Conservation (phyloP, 30 jellyfish, hydroid and myxozoan species). For the Turritopsis rubra region DNA sequence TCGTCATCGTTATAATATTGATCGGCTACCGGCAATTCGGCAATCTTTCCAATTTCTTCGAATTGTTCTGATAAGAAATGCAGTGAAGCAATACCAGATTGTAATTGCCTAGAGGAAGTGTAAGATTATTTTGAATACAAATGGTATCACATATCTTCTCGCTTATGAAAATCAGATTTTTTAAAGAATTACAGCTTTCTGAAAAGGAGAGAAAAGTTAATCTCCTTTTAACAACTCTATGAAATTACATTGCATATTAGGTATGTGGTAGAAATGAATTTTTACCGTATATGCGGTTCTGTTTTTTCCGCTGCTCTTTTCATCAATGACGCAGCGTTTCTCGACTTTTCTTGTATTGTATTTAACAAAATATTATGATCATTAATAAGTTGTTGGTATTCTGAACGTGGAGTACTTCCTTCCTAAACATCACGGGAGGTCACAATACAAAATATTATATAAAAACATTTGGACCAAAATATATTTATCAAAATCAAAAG, state of each 20-base stretch:
- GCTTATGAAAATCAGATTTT: too few relatives aligned
- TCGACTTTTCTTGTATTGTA: conserved; percentile 54
- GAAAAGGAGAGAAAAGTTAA: too few relatives aligned
- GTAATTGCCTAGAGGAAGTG: conserved; percentile 31
- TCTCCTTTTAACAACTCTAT: too few relatives aligned
- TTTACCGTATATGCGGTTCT: conserved; percentile 67
- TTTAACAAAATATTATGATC: conserved; percentile 42
- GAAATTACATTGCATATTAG: too few relatives aligned
- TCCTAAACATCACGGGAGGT: conserved; percentile 37
- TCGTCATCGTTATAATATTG: neutral
- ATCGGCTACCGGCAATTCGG: conserved; percentile 42
- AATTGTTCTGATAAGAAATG: conserved; percentile 60
- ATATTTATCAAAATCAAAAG: too few relatives aligned
- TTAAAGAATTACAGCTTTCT: too few relatives aligned
- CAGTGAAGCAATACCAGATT: conserved; percentile 56
- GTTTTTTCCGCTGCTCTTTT: conserved; percentile 55
- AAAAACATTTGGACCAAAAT: neutral
- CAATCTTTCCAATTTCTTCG: conserved; percentile 55
- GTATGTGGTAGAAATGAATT: neutral
- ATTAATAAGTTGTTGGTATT: conserved; percentile 31
- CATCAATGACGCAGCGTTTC: conserved; percentile 44
- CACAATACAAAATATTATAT: neutral
- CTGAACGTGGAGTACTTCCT: conserved; percentile 41
- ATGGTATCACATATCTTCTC: neutral
- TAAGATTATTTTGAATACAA: neutral